These are phyloP conservation scores for Ariopsis seemanni DNA, from an alignment of 2,113 vertebrate genomes.

Conservation along the genomic window DNA sequence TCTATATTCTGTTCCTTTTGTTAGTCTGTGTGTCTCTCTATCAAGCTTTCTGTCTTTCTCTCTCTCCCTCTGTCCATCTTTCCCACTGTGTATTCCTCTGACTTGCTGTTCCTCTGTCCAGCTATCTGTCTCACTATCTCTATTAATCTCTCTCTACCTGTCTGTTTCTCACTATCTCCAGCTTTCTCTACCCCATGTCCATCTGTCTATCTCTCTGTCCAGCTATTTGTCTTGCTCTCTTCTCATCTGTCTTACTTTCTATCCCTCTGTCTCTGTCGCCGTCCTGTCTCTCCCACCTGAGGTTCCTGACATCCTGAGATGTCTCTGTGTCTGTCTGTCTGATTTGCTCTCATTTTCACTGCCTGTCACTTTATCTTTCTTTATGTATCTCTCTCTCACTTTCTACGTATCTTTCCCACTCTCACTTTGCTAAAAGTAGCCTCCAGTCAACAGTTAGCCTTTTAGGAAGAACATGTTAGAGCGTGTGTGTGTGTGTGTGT, in stretches of 20 bases:
- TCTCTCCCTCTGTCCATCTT: neutral
- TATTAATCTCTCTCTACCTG: neutral
- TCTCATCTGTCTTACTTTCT: neutral
- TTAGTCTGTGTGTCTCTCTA: neutral
- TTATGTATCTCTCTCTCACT: neutral
- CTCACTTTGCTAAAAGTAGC: conserved; percentile 43
- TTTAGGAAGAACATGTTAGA: conserved; percentile 39
- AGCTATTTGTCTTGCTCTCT: neutral
- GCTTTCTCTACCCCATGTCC: neutral
- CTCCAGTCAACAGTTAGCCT: conserved; percentile 40
- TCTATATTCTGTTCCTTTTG: neutral
- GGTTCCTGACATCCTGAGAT: too few species aligned
- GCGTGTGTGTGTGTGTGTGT: conserved; percentile 2
- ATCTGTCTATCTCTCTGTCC: neutral
- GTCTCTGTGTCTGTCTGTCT: neutral
- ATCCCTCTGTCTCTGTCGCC: neutral
- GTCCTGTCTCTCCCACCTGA: too few species aligned
- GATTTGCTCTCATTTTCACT: neutral
- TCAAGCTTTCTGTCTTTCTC: neutral
- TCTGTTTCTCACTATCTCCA: neutral
- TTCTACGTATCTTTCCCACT: conserved; percentile 5
- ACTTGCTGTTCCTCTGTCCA: neutral
- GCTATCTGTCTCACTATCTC: neutral
- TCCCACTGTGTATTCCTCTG: neutral
- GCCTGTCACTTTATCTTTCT: conserved; percentile 12